Base-by-base conservation (phyloP, 2,888 invertebrate species). In the Coleophora deauratella region DNA sequence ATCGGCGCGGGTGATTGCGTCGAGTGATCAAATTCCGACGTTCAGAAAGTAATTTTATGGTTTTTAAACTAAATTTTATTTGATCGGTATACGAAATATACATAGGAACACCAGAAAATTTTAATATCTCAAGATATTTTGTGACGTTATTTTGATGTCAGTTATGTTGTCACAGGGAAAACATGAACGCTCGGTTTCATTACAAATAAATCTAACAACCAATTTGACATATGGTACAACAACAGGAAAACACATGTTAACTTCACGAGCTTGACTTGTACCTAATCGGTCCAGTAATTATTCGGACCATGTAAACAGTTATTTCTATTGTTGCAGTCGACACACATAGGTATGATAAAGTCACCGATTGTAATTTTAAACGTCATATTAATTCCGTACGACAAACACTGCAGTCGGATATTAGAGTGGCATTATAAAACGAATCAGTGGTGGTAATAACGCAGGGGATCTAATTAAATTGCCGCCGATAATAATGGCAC, bases 401-500 rank as follows among this genome's bases (percentile, higher is more conserved):
- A 55, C 57, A 56, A 60, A 66, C 60, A 61, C 41, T 66, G 60
- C 62, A 61, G 50, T 59, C 51, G 57, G 66, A 60, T 72, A 75
- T 79, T 74, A 79, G 72, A 70, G 63, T 63, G 68, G 71, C 66
- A 78, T 80, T 84, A 77, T 72, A 77, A 74, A 78, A 75, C 70
- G 78, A 82, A 82, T 84, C 82, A 78, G 77, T 72, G 74, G 77
- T 72, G 74, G 80, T 78, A 80, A 77, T 84, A 81, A 72, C 69
- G 73, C 63, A 70, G 78, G 80, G 82, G 77, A 74, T 82, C 78
- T 84, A 85, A 85, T 85, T 85, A 82, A 85, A 85, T 84, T 81
- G 82, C 79, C 73, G 71, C 80, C 79, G 69, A 79, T 82, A 80
- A 85, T 84, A 84, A 84, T 79, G 78, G 80, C 72, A 72, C 69